These are phyloP conservation scores for Pammene aurita DNA, from an alignment of 2,888 invertebrate genomes.

Conservation along the genomic window DNA sequence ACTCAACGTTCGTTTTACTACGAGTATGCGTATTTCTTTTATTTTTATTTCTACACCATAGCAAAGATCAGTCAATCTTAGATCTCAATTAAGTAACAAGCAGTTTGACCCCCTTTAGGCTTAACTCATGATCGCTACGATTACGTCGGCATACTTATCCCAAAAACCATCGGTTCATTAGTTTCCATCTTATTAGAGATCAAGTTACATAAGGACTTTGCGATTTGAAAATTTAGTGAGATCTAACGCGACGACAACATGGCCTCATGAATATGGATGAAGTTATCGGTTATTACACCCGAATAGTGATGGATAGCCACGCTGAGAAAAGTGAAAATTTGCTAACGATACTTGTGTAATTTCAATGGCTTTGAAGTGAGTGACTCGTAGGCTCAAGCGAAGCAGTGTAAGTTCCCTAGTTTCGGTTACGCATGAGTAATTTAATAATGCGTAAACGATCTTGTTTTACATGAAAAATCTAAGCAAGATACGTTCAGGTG, in stretches of 20 bases:
- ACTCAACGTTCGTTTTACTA: neutral
- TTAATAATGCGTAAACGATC: no score
- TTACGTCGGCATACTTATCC: constrained; percentile 35
- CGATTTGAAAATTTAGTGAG: constrained; percentile 39
- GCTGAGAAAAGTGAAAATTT: constrained; percentile 55
- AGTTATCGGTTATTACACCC: constrained; percentile 73
- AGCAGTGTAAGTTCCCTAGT: neutral
- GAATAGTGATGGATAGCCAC: constrained; percentile 58
- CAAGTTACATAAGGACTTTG: constrained; percentile 31
- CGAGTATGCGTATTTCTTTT: neutral
- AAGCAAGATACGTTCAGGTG: no score
- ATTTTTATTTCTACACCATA: neutral
- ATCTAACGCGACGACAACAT: constrained; percentile 40
- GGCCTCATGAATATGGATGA: constrained; percentile 66
- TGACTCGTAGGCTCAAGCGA: neutral
- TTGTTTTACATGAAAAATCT: no score
- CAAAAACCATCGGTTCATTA: constrained; percentile 35
- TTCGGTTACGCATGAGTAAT: no score
- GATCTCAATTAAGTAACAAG: constrained; percentile 13
- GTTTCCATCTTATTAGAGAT: constrained; percentile 38
- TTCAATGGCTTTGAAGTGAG: neutral
- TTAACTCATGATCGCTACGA: neutral
- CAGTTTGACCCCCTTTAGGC: constrained; percentile 18
- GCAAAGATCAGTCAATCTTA: constrained; percentile 16
- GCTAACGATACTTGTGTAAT: constrained; percentile 12